Percentiles rank a stretch among this genome's conserved stretches.
phyloP scores from a whole-genome alignment of 2,888 invertebrate genomes.

The Dyspetes luteomarginatus region DNA sequence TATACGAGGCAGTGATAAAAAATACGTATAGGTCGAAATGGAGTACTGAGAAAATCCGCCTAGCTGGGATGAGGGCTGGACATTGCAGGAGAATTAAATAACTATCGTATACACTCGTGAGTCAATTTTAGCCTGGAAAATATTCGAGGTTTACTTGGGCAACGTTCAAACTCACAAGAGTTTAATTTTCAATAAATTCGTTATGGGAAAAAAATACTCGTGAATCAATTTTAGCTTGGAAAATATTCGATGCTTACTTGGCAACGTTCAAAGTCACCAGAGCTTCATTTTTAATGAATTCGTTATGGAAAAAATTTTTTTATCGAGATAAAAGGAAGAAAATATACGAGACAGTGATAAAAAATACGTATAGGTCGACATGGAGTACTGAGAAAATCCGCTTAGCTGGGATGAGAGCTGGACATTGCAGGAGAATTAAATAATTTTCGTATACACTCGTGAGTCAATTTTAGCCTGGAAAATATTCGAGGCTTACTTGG shows the following conservation, averaged over 20 bases:
- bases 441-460: background rate
- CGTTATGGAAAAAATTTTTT: conserved; percentile 44
- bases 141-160: too few species aligned
- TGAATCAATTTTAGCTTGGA: too few species aligned
- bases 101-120: too few species aligned
- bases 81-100: conserved; percentile 9
- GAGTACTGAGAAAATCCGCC: conserved; percentile 12
- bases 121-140: too few species aligned
- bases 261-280: too few species aligned
- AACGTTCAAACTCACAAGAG: too few species aligned
- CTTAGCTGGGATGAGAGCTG: background rate
- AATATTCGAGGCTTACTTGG: too few species aligned
- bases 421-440: conserved; percentile 12
- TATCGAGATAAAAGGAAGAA: background rate
- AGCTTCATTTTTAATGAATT: too few species aligned
- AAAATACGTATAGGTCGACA: conserved; percentile 19
- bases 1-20: background rate
- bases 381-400: background rate
- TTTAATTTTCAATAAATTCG: too few species aligned
- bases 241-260: too few species aligned
- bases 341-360: background rate
- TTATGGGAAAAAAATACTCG: too few species aligned
- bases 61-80: conserved; percentile 5
- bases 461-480: too few species aligned
- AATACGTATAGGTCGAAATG: conserved; percentile 20